A percentile compares a stretch with the other conserved stretches of the same genome.
Evolutionary conservation across 2,888 invertebrate genomes (phyloP).

Genomic region (Stegophylla sp.): DNA sequence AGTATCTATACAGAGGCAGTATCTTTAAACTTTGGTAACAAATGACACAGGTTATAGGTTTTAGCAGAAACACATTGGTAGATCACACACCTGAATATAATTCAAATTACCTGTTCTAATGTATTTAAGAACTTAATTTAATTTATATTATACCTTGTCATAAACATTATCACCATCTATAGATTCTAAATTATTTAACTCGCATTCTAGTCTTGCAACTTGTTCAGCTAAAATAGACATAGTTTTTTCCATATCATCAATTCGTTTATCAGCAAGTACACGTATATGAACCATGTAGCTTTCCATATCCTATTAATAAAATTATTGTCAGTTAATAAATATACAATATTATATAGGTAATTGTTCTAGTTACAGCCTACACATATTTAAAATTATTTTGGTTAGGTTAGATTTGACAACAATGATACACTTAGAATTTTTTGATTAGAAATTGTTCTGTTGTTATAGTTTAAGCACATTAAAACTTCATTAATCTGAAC

Average conservation of each 20-base stretch:
- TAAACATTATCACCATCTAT: slow-evolving; percentile 58
- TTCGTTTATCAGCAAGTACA: slow-evolving; percentile 64
- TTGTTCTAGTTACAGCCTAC: too few species aligned
- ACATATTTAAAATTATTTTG: too few species aligned
- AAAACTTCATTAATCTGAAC: too few species aligned
- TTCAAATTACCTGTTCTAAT: not conserved
- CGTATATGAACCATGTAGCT: slow-evolving; percentile 65
- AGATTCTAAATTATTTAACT: slow-evolving; percentile 36
- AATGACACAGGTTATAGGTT: too few species aligned
- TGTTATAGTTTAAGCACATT: too few species aligned
- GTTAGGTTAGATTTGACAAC: too few species aligned
- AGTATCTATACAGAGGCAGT: too few species aligned
- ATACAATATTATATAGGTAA: not conserved
- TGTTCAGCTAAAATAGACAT: slow-evolving; percentile 64
- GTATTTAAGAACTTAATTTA: not conserved
- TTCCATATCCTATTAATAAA: slow-evolving; percentile 64
- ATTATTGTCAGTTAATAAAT: not conserved
- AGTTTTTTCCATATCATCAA: slow-evolving; percentile 63
- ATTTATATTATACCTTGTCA: slow-evolving; percentile 53
- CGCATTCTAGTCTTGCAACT: slow-evolving; percentile 61
- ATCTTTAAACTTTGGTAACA: too few species aligned
- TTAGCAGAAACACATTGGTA: too few species aligned
- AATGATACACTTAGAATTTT: too few species aligned
- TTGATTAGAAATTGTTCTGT: too few species aligned
- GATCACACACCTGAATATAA: too few species aligned